Evolutionary conservation across 2,113 vertebrate species (phyloP), one percentile per base, ranked within the genome.

Genomic region (Ancistrus triradiatus): DNA sequence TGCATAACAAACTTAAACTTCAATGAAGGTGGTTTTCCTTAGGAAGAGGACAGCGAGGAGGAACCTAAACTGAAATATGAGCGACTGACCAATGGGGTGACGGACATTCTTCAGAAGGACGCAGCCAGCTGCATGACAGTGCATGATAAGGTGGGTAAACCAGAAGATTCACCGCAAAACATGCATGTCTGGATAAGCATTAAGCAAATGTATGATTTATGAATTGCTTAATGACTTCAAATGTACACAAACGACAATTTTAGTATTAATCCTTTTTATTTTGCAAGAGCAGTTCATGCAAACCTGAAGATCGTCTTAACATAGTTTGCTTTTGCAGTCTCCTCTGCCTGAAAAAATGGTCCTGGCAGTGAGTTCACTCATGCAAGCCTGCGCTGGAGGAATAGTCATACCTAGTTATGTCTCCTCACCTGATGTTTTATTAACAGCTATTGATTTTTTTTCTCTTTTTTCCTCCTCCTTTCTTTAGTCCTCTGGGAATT

Each of bases 111-210:
- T 35, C 93, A 95, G 80, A 94, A 91, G 46, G 95, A 98, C 77
- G 95, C 93, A 19, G 94, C 96, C 73, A 98, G 96, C 85, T 99
- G 95, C 72, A 95, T 99, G 93, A 96, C 92, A 0, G 93, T 98
- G 35, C 96, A 98, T 52, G 95, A 99, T 81, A 99, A 99, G 93
- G 96, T 98, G n/a, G n/a, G n/a, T n/a, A n/a, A n/a, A n/a, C n/a
- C n/a, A n/a, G n/a, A n/a, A n/a, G n/a, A n/a, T n/a, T n/a, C n/a
- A n/a, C n/a, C n/a, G n/a, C n/a, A n/a, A n/a, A n/a, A n/a, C n/a
- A n/a, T n/a, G n/a, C n/a, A n/a, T n/a, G n/a, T n/a, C n/a, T n/a
- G n/a, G n/a, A n/a, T n/a, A n/a, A n/a, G n/a, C n/a, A n/a, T n/a
- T n/a, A n/a, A n/a, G n/a, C n/a, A n/a, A n/a, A n/a, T n/a, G n/a